A percentile compares a stretch with the other conserved stretches of the same genome.
Evolutionary conservation across 2,113 vertebrate genomes (phyloP).

Genomic region (Alexandromys fortis): DNA sequence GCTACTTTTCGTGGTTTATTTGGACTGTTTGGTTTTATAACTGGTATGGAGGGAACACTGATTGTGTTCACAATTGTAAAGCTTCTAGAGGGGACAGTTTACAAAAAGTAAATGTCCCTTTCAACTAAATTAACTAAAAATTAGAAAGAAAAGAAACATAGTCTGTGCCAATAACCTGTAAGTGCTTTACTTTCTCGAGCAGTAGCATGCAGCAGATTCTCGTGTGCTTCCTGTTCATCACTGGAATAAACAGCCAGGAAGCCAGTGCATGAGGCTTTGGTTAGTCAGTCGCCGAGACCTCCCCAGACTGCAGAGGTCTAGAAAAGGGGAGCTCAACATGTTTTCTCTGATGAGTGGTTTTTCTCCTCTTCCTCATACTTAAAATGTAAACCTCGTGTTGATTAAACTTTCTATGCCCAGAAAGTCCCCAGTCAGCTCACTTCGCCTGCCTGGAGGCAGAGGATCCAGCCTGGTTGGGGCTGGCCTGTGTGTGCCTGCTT

Average conservation of each 20-base stretch:
- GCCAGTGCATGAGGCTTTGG: background rate
- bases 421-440: background rate
- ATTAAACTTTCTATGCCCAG: background rate
- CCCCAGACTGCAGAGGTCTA: background rate
- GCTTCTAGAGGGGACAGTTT: background rate
- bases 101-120: background rate
- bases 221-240: background rate
- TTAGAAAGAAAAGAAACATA: background rate
- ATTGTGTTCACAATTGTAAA: background rate
- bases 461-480: accelerated
- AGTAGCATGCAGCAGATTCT: accelerated
- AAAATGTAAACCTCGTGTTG: background rate
- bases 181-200: background rate
- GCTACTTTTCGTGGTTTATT: background rate
- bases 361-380: background rate
- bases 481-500: background rate
- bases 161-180: background rate
- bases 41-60: background rate
- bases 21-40: background rate
- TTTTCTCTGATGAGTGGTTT: background rate
- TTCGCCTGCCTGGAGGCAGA: background rate
- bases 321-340: background rate
- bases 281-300: background rate
- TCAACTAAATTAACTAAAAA: background rate
- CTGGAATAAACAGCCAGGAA: background rate